Conservation (phyloP, 2,113 vertebrate species). For the Propithecus coquereli region DNA sequence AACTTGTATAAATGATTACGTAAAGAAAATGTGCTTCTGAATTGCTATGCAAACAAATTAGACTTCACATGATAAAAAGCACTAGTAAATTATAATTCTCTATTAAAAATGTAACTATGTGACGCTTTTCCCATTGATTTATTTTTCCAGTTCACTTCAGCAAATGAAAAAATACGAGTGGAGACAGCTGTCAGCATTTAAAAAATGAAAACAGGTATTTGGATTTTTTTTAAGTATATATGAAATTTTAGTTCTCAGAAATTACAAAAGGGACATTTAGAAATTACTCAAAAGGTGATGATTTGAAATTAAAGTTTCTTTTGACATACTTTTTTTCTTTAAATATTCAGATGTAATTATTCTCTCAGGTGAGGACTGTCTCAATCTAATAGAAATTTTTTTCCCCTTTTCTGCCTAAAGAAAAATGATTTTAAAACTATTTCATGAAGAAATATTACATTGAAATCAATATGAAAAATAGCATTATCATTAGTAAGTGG, state of each 20-base stretch:
- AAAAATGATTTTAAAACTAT: constrained; percentile 58
- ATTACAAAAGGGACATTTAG: constrained; percentile 39
- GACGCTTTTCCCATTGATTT: constrained; percentile 66
- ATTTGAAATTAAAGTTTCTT: constrained; percentile 47
- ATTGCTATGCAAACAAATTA: constrained; percentile 78
- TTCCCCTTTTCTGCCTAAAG: constrained; percentile 51
- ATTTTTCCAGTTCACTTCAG: constrained; percentile 62
- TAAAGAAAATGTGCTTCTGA: constrained; percentile 75
- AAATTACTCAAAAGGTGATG: constrained; percentile 26
- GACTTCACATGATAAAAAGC: constrained; percentile 73
- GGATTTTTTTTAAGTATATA: background rate
- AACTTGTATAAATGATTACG: constrained; percentile 74
- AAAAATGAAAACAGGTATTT: constrained; percentile 49
- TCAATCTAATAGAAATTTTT: constrained; percentile 17
- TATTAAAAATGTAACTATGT: constrained; percentile 73
- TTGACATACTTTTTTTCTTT: background rate
- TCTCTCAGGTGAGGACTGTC: background rate
- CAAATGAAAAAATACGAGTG: constrained; percentile 44
- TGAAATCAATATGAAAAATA: constrained; percentile 39
- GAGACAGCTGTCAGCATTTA: constrained; percentile 45
- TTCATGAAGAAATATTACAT: constrained; percentile 27
- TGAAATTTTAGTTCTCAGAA: background rate
- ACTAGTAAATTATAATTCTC: constrained; percentile 74
- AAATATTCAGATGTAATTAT: constrained; percentile 43
- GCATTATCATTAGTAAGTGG: background rate